phyloP scores from a whole-genome alignment of 1,140 invertebrate species.

The Melanaphis sacchari region DNA sequence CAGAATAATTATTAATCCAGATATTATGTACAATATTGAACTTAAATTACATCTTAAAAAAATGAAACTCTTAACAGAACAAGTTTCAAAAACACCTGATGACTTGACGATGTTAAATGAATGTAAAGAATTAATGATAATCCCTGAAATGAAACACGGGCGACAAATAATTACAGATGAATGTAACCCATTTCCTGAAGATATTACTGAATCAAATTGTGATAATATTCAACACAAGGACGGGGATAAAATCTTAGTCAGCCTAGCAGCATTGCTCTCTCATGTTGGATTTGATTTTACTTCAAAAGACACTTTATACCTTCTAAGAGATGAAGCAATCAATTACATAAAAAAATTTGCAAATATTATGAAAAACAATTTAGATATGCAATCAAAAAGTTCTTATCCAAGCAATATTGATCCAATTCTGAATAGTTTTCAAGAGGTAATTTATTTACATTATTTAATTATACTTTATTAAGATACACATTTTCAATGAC shows the following conservation, averaged over 20 bases:
- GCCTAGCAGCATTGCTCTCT: background rate
- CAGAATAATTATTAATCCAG: constrained; percentile 4
- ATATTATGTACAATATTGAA: constrained; percentile 43
- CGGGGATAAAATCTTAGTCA: constrained; percentile 37
- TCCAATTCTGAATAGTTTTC: constrained; percentile 1
- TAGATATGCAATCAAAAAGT: constrained; percentile 2
- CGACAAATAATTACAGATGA: background rate
- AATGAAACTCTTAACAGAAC: background rate
- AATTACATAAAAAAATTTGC: constrained; percentile 33
- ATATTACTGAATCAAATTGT: background rate
- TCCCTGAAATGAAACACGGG: background rate
- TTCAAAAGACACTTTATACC: constrained; percentile 3
- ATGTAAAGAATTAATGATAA: constrained; percentile 19
- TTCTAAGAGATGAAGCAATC: background rate
- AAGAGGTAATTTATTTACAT: constrained; percentile 28
- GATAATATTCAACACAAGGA: background rate
- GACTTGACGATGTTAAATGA: background rate
- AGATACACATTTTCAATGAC: too few relatives aligned
- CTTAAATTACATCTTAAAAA: constrained; percentile 32
- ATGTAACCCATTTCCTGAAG: background rate
- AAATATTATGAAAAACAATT: constrained; percentile 32
- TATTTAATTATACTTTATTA: background rate
- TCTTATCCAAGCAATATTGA: background rate
- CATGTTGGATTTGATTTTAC: constrained; percentile 31
- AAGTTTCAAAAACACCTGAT: background rate